Percentiles rank a stretch among this genome's conserved stretches.
Evolutionary conservation across 2,797 vertebrate species (phyloP).

Genomic region (Myiotriccus ornatus): DNA sequence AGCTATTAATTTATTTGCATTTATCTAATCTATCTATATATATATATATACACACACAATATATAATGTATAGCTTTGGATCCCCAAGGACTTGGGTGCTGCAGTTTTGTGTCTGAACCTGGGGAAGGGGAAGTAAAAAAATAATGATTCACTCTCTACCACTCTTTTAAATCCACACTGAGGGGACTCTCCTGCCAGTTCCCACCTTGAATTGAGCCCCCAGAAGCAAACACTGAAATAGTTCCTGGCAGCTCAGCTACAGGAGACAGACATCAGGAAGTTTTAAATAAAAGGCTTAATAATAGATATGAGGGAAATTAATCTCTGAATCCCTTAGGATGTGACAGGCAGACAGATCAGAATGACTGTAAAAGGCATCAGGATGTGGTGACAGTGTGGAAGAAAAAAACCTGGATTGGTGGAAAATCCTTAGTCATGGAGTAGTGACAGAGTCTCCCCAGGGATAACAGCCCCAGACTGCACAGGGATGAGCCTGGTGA

Average conservation of each 20-base stretch:
- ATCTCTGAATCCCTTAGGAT: not conserved
- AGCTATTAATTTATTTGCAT: not conserved
- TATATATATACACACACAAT: not conserved
- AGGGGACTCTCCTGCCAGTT: not conserved
- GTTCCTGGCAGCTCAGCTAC: not conserved
- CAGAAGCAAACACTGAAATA: not conserved
- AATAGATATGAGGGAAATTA: not conserved
- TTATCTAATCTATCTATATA: too few species aligned
- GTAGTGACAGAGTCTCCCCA: not conserved
- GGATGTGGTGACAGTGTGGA: not conserved
- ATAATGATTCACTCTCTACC: not conserved
- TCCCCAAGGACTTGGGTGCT: not conserved
- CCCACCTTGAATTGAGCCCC: not conserved
- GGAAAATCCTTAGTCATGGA: not conserved
- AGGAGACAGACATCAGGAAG: not conserved
- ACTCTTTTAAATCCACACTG: not conserved
- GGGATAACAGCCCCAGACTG: not conserved
- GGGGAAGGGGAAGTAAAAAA: not conserved
- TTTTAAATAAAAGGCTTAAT: not conserved
- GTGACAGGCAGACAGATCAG: not conserved
- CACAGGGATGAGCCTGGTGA: not conserved
- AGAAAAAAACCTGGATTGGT: not conserved
- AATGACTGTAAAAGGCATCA: not conserved
- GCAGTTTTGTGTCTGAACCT: not conserved
- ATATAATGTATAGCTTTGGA: fast-evolving